These are phyloP conservation scores for Cyphomyrus plagiostoma DNA, from an alignment of 2,113 vertebrate genomes.

Conservation along the genomic window DNA sequence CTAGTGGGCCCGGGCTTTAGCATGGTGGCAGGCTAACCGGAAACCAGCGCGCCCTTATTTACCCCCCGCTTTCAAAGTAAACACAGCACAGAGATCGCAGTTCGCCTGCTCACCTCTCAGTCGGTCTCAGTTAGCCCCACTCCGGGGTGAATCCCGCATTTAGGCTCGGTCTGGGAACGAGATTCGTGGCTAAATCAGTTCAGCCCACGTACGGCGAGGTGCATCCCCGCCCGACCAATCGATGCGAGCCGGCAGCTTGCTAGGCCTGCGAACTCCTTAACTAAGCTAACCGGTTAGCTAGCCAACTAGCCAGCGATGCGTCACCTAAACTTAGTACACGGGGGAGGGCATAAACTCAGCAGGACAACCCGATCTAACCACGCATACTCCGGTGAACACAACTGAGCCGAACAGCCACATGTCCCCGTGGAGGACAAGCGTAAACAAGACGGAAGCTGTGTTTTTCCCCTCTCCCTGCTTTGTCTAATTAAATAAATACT, in stretches of 20 bases:
- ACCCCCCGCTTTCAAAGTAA: not conserved
- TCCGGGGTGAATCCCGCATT: not conserved
- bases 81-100: not conserved
- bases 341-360: not conserved
- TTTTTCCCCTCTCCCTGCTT: not conserved
- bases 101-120: not conserved
- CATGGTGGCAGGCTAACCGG: not conserved
- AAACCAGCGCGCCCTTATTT: not conserved
- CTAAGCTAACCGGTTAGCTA: conserved; percentile 5
- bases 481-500: not conserved
- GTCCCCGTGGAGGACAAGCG: not conserved
- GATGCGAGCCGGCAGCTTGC: not conserved
- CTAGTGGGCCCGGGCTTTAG: not conserved
- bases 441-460: not conserved
- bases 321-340: not conserved
- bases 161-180: not conserved
- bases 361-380: not conserved
- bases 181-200: not conserved
- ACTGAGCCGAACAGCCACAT: not conserved
- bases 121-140: not conserved
- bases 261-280: conserved; percentile 12
- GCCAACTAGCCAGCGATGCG: not conserved
- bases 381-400: not conserved
- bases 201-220: not conserved
- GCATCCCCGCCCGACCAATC: not conserved